Evolutionary conservation across 2,113 vertebrate genomes (phyloP), one percentile per base, ranked within the genome.

Genomic region (Sclerurus mexicanus): DNA sequence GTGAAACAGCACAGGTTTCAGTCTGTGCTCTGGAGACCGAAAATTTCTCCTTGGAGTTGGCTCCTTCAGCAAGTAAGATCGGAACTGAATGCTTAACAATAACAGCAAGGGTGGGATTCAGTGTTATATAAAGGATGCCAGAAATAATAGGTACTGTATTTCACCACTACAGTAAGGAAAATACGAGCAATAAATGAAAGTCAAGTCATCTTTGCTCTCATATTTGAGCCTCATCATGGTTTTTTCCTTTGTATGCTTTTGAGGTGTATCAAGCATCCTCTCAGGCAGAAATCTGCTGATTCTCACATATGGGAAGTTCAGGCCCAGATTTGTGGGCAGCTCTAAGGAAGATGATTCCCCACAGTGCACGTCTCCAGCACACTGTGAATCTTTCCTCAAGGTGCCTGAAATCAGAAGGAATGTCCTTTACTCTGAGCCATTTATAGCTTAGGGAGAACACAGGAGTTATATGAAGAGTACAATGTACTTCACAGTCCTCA

Each of bases 81-180:
- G 1, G 6, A 96, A 80, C 4, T 2, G 9, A 55, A 94, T 59
- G 52, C 55, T 67, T 52, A 86, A 80, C 25, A 84, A 22, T 50
- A 50, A 77, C 59, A 90, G 47, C 39, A 83, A 93, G 74, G 35
- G 44, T 1, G 4, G 33, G 72, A 91, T 47, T 84, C 55, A 50
- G 27, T 47, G 28, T 42, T 77, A 81, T 33, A 24, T 50, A 94
- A 66, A 85, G 64, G 60, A 79, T 63, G 64, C 16, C 79, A 88
- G 64, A 68, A 93, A 88, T 84, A 96, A 88, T 13, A 95, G 33
- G 39, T 71, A 67, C 35, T 72, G 49, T 78, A 75, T 88, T 90
- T 83, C 59, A 80, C 30, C 30, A 59, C 50, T 40, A 27, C 62
- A 67, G 64, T 56, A 93, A 74, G 75, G 72, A 90, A 96, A 90